These are phyloP conservation scores for Microcebus tavaratra DNA, from an alignment of 2,113 vertebrate species.

Conservation along the genomic window DNA sequence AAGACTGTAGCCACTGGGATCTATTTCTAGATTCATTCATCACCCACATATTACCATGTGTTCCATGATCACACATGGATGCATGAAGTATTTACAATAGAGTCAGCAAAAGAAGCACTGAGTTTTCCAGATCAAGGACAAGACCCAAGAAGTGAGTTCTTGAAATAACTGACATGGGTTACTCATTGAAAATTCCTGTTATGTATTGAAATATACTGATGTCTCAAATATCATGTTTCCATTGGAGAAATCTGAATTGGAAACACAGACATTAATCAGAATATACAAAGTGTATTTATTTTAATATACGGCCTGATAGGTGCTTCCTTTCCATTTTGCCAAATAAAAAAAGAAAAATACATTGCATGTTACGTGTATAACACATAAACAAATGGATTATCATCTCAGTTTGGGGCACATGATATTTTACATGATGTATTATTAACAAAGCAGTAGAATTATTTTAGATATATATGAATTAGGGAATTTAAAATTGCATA, in stretches of 20 bases:
- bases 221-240: neutral
- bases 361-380: neutral
- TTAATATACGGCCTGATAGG: neutral
- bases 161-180: neutral
- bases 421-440: neutral
- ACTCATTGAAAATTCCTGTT: too few species aligned
- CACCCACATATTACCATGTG: neutral
- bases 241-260: neutral
- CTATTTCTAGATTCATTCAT: neutral
- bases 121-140: too few species aligned
- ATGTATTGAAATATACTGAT: too few species aligned
- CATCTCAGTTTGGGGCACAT: neutral
- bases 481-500: neutral
- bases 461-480: neutral
- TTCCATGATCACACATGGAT: neutral
- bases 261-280: neutral
- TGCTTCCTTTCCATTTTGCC: neutral
- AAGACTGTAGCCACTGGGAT: neutral
- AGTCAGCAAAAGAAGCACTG: too few species aligned
- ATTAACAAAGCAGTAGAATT: neutral
- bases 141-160: neutral
- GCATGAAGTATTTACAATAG: rapidly evolving
- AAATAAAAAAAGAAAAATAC: neutral
- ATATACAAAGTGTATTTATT: neutral
- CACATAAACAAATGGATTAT: neutral